Conservation (phyloP, 1,140 invertebrate species). For the Uloborus diversus region DNA sequence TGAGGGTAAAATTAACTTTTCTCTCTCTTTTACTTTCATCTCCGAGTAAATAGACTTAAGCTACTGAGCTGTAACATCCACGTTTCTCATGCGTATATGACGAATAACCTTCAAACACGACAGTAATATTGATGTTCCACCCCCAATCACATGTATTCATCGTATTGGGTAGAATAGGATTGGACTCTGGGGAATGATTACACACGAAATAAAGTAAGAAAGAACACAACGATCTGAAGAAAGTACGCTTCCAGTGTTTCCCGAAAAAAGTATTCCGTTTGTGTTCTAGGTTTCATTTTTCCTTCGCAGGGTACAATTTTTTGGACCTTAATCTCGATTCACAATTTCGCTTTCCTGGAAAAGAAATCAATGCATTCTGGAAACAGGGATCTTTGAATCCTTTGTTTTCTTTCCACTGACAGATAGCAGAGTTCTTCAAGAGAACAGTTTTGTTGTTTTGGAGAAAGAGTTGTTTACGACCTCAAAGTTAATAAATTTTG, state of each 20-base stretch:
- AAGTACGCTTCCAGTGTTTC: conserved; percentile 20
- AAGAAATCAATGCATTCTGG: conserved; percentile 35
- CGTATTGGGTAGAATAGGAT: conserved; percentile 16
- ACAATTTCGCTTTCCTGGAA: conserved; percentile 30
- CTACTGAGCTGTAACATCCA: no score
- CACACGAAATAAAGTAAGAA: conserved; percentile 23
- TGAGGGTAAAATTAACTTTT: no score
- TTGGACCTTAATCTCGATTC: conserved; percentile 39
- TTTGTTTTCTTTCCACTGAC: neutral
- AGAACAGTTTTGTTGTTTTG: neutral
- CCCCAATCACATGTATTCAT: conserved; percentile 25
- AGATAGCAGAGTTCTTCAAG: neutral
- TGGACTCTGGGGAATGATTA: conserved; percentile 43
- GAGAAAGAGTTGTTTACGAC: no score
- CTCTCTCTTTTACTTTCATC: no score
- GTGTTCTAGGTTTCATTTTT: conserved; percentile 21
- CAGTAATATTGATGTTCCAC: conserved; percentile 6
- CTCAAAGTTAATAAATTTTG: no score
- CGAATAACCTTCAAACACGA: neutral
- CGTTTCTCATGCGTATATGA: no score
- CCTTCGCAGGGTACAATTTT: conserved; percentile 11
- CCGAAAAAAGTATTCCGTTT: conserved; percentile 32
- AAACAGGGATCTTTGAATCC: neutral
- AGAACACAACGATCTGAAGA: conserved; percentile 24
- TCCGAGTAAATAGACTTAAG: no score